These are phyloP conservation scores for Drosophila littoralis DNA, from an alignment of 1,140 invertebrate species.

Conservation along the genomic window DNA sequence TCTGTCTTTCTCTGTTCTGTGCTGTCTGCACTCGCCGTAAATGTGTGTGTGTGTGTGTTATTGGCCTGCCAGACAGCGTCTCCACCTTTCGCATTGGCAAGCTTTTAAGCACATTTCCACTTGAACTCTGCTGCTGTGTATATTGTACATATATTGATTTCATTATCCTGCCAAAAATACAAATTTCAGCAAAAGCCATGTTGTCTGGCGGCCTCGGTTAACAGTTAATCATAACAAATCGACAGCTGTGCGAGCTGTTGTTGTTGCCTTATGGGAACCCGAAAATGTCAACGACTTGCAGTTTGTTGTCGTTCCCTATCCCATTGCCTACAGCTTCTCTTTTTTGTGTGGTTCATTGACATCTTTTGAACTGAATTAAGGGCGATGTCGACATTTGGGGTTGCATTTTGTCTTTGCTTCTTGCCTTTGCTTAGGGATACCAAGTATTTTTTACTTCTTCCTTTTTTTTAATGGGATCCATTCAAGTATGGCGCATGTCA, in stretches of 20 bases:
- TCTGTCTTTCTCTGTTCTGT: neutral
- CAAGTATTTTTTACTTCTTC: slow-evolving; percentile 4
- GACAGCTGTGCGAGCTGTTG: slow-evolving; percentile 50
- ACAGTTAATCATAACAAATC: slow-evolving; percentile 73
- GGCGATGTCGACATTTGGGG: slow-evolving; percentile 32
- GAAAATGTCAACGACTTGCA: slow-evolving; percentile 67
- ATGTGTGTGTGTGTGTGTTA: neutral
- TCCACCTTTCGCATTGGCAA: neutral
- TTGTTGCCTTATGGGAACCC: slow-evolving; percentile 31
- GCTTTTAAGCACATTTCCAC: slow-evolving; percentile 17
- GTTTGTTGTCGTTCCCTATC: slow-evolving; percentile 34
- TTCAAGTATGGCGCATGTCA: slow-evolving; percentile 16
- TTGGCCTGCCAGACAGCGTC: slow-evolving; percentile 14
- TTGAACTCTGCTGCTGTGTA: slow-evolving; percentile 9
- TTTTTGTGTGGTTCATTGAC: slow-evolving; percentile 38
- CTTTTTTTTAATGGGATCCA: slow-evolving; percentile 4
- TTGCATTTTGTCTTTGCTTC: slow-evolving; percentile 27
- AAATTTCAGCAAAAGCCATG: neutral
- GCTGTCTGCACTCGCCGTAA: slow-evolving; percentile 24
- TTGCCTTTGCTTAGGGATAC: slow-evolving; percentile 14
- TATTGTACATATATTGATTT: slow-evolving; percentile 50
- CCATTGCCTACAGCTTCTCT: slow-evolving; percentile 20
- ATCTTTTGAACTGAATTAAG: slow-evolving; percentile 35
- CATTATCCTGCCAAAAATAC: slow-evolving; percentile 35
- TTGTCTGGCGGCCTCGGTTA: slow-evolving; percentile 24